Conservation (phyloP, 1,140 invertebrate genomes). For the Fopius arisanus region DNA sequence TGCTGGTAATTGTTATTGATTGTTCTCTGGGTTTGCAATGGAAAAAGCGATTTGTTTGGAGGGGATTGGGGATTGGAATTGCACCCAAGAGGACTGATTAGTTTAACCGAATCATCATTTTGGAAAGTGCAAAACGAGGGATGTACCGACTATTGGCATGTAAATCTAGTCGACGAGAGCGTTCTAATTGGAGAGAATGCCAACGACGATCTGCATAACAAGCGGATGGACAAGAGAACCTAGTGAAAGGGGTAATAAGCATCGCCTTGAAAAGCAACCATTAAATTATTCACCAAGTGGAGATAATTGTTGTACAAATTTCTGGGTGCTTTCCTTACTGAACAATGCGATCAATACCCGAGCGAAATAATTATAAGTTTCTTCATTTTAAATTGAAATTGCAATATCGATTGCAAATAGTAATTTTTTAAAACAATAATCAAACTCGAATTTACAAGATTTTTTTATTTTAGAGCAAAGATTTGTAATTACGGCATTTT, state of each 20-base stretch:
- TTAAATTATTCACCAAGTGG: neutral
- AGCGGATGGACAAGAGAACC: conserved; percentile 1
- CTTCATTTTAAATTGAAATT: too few species aligned
- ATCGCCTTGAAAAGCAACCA: neutral
- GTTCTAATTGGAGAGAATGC: conserved; percentile 10
- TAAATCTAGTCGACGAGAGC: neutral
- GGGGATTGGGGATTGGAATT: too few species aligned
- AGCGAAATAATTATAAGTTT: too few species aligned
- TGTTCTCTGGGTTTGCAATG: too few species aligned
- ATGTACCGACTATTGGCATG: neutral
- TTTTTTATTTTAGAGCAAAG: too few species aligned
- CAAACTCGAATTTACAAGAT: too few species aligned
- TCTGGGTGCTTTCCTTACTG: neutral
- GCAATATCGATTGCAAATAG: too few species aligned
- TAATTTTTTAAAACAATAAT: too few species aligned
- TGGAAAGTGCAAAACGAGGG: neutral
- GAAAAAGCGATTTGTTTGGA: too few species aligned
- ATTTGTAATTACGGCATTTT: too few species aligned
- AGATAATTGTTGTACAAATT: neutral
- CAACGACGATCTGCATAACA: conserved; percentile 9
- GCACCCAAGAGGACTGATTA: neutral
- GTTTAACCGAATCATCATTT: neutral
- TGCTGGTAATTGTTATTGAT: too few species aligned
- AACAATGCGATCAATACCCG: neutral
- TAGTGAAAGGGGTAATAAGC: conserved; percentile 11